Conservation (phyloP, 2,797 vertebrate species). For the Nannoperca australis region DNA sequence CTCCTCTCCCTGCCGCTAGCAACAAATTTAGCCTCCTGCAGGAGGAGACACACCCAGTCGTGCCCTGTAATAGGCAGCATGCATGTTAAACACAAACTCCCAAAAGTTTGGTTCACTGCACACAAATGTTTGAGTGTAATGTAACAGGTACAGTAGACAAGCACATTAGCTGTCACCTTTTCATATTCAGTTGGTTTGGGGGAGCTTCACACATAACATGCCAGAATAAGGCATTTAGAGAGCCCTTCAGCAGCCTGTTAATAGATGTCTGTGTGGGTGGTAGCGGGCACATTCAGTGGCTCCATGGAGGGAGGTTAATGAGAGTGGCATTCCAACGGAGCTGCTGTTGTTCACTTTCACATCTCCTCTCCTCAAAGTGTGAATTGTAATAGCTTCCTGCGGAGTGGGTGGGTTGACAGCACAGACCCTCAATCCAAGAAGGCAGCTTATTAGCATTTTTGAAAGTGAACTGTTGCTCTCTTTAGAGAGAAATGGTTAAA, state of each 20-base stretch:
- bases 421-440: slow-evolving; percentile 72
- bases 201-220: slow-evolving; percentile 52
- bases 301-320: slow-evolving; percentile 83
- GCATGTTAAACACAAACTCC: slow-evolving; percentile 30
- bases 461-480: slow-evolving; percentile 42
- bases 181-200: slow-evolving; percentile 54
- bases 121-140: slow-evolving; percentile 26
- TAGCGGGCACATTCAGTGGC: slow-evolving; percentile 74
- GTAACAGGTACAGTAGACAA: slow-evolving; percentile 37
- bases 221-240: slow-evolving; percentile 64
- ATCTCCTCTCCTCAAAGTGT: slow-evolving; percentile 73
- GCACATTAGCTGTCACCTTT: slow-evolving; percentile 66
- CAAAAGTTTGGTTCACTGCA: slow-evolving; percentile 25
- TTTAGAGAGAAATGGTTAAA: slow-evolving; percentile 14
- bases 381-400: slow-evolving; percentile 79
- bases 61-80: slow-evolving; percentile 70
- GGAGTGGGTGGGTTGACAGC: slow-evolving; percentile 78
- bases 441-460: slow-evolving; percentile 71
- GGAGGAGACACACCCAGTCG: slow-evolving; percentile 77
- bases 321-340: slow-evolving; percentile 73
- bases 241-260: slow-evolving; percentile 75
- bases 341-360: slow-evolving; percentile 78
- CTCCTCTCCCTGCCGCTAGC: slow-evolving; percentile 59
- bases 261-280: slow-evolving; percentile 79
- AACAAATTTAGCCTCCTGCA: slow-evolving; percentile 74